Conservation (phyloP, 2,888 invertebrate genomes). For the Xylota sylvarum region DNA sequence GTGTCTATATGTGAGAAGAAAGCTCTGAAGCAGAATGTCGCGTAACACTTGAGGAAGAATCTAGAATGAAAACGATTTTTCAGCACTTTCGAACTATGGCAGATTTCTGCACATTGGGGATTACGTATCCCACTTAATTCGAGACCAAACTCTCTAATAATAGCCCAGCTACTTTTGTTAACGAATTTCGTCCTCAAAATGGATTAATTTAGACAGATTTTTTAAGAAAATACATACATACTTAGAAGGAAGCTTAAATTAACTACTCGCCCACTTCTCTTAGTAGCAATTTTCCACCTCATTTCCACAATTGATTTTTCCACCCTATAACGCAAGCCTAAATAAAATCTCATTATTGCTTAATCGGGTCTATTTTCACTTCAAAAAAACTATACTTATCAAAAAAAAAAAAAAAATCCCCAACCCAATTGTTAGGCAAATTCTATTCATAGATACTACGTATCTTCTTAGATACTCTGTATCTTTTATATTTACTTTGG, state of each 20-base stretch:
- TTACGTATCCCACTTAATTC: too few relatives aligned
- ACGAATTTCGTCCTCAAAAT: not conserved
- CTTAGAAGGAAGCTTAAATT: not conserved
- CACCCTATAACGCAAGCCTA: not conserved
- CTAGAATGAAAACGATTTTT: too few relatives aligned
- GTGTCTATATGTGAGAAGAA: too few relatives aligned
- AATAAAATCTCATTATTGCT: constrained; percentile 9
- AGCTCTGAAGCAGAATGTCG: too few relatives aligned
- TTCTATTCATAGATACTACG: constrained; percentile 27
- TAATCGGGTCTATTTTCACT: constrained; percentile 23
- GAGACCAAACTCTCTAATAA: too few relatives aligned
- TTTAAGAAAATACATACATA: too few relatives aligned
- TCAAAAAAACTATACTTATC: not conserved
- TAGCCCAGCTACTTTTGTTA: not conserved
- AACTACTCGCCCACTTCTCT: not conserved
- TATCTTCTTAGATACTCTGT: constrained; percentile 17
- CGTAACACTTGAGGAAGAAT: too few relatives aligned
- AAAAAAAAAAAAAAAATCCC: not conserved
- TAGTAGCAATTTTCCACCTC: not conserved
- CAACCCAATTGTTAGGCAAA: constrained; percentile 1
- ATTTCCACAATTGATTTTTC: constrained; percentile 9
- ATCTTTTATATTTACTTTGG: constrained; percentile 41
- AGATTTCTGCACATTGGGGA: too few relatives aligned
- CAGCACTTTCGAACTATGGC: too few relatives aligned
- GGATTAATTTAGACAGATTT: not conserved